Base-by-base conservation (phyloP, 2,888 invertebrate genomes). In the Drosophila infuscata region DNA sequence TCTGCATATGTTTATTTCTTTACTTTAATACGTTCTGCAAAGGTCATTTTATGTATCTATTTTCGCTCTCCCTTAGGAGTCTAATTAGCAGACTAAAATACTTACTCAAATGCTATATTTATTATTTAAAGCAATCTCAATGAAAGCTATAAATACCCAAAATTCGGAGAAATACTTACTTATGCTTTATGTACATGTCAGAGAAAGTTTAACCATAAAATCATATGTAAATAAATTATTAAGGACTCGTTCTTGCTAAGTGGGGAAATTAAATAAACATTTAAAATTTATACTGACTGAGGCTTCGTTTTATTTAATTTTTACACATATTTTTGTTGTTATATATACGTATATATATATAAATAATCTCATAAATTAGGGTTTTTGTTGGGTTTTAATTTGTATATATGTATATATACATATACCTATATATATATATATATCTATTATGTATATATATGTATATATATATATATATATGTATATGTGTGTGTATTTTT, bases 241-340 rank as follows among this genome's bases (percentile, higher is more conserved):
- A 61, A 33, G 52, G 49, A n/a, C 52, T 35, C 49, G 49, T 61
- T 64, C 46, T 60, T 62, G 63, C n/a, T 51, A 51, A 72, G 46
- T 57, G 63, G 67, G 56, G 67, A 65, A 63, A 81, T 71, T 59
- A 78, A 81, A 83, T 75, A 46, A 74, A 32, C 56, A 69, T 41
- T 70, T 60, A 9, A 43, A 89, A 90, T 92, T 92, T 92, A 93
- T 93, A 93, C 93, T 93, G 93, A 93, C 93, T 93, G 93, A 93
- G 93, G 93, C 93, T 92, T 93, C 93, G 88, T 92, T 92, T 92
- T 90, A 81, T 90, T 88, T 81, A 85, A 86, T 88, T 88, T 88
- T 88, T 82, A 90, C 79, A 79, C 88, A 87, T 83, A 83, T 71
- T 76, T 74, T 71, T 74, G 62, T 81, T 71, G 53, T 62, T 64